These are phyloP conservation scores for Uloborus diversus DNA, from an alignment of 1,140 invertebrate genomes.

Conservation along the genomic window DNA sequence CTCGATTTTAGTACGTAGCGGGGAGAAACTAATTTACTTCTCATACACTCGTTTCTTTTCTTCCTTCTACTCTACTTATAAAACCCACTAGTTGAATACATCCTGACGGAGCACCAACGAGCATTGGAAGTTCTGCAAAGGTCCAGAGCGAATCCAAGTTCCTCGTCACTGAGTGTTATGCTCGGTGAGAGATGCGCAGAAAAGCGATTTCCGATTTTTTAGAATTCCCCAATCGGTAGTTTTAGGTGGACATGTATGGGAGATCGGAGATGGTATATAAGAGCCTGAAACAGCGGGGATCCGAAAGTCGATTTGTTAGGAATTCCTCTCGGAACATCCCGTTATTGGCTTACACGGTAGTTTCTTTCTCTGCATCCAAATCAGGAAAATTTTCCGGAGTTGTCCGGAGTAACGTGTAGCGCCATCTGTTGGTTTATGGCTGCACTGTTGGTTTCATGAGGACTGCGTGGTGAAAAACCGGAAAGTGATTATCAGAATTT, in stretches of 20 bases:
- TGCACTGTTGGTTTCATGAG: too few relatives aligned
- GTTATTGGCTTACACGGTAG: slow-evolving; percentile 3
- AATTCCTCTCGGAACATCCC: not conserved
- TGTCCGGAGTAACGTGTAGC: not conserved
- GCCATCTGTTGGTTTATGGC: not conserved
- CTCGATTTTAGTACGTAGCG: not conserved
- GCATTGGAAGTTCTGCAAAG: not conserved
- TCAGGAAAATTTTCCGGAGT: not conserved
- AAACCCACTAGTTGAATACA: slow-evolving; percentile 47
- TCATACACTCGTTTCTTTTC: too few relatives aligned
- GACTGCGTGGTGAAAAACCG: too few relatives aligned
- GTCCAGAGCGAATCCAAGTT: not conserved
- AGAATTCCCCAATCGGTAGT: not conserved
- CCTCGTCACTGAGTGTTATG: slow-evolving; percentile 9
- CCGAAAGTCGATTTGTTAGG: slow-evolving; percentile 2
- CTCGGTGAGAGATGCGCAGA: slow-evolving; percentile 4
- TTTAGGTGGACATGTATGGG: not conserved
- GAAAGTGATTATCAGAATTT: too few relatives aligned
- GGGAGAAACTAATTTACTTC: not conserved
- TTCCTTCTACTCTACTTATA: too few relatives aligned
- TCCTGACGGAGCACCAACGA: not conserved
- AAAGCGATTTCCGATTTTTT: not conserved
- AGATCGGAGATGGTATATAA: not conserved
- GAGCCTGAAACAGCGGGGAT: too few relatives aligned
- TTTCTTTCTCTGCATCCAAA: not conserved